Base-by-base conservation (phyloP, 2,797 vertebrate genomes). In the Taeniopygia guttata region DNA sequence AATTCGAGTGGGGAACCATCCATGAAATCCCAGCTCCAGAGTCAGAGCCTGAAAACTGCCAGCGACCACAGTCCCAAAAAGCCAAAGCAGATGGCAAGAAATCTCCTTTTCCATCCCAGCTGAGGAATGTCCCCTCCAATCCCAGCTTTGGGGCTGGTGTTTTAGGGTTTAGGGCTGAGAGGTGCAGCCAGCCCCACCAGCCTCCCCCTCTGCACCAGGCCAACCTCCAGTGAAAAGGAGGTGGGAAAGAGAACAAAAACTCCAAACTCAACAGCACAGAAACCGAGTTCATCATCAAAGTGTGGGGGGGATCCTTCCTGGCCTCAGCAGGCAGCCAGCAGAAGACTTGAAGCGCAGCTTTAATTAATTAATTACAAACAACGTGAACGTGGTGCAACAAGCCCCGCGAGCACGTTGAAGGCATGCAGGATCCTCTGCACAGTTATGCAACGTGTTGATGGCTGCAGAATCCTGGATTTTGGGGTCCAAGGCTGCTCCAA, bases 241-340 rank as follows among this genome's bases (percentile, higher is more conserved):
- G 87, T 87, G 92, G 94, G 86, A 95, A 96, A 92, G 87, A 94
- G 95, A 96, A 95, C 91, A 95, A 96, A 92, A 95, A 6, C 91
- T 85, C 84, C 27, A 85, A 94, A 22, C n/a, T 5, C 89, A 46
- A 11, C 15, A 91, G 75, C 91, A 93, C 75, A 96, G 94, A 95
- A 96, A 94, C 89, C 76, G 51, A 87, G 22, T 84, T 84, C 92
- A 94, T 84, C 89, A 94, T 85, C 95, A 84, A 74, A 96, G 81
- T 29, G 36, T 16, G 19, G 59, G 60, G 74, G 62, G 51, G 17
- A 54, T 54, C 89, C 70, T 82, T 87, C 74, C 56, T 15, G 38
- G 56, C 60, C 75, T 83, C 75, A 70, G 11, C 55, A 72, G 64
- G 92, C 87, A 89, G n/a, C n/a, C 54, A 66, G 92, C 46, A 93